phyloP scores from a whole-genome alignment of 1,140 invertebrate genomes.

The Ceratina japonica region DNA sequence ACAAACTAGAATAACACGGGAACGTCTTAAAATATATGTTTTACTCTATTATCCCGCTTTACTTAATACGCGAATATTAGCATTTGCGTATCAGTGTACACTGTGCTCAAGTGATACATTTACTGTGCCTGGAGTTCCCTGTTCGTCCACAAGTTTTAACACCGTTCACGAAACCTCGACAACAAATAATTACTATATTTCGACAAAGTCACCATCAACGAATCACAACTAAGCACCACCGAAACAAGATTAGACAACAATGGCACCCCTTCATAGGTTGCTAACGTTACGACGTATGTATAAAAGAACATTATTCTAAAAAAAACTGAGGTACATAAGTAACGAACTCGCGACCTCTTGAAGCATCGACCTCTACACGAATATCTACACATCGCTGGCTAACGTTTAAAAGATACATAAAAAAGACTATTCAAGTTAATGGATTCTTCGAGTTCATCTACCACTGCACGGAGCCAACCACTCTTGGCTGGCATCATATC shows the following conservation, averaged over 20 bases:
- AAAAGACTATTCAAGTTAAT: not conserved
- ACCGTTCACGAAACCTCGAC: constrained; percentile 15
- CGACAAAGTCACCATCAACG: constrained; percentile 15
- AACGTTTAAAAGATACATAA: not conserved
- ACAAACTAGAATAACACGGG: no score
- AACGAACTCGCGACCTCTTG: no score
- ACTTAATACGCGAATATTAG: not conserved
- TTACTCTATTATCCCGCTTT: no score
- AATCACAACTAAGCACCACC: constrained; percentile 28
- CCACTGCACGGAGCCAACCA: not conserved
- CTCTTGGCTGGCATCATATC: no score
- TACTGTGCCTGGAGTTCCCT: constrained; percentile 26
- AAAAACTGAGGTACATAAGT: not conserved
- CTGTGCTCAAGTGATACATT: constrained; percentile 17
- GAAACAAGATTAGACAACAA: constrained; percentile 7
- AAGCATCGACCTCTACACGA: constrained; percentile 1
- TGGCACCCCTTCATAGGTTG: not conserved
- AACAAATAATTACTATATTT: not conserved
- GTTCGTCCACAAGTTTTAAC: constrained; percentile 9
- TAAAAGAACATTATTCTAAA: not conserved
- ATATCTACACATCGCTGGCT: not conserved
- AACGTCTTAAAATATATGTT: no score
- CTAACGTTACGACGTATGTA: constrained; percentile 2
- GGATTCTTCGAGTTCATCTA: constrained; percentile 5
- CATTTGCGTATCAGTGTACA: constrained; percentile 5